Conservation (phyloP, 2,888 invertebrate species). For the Hofmannophila pseudospretella region DNA sequence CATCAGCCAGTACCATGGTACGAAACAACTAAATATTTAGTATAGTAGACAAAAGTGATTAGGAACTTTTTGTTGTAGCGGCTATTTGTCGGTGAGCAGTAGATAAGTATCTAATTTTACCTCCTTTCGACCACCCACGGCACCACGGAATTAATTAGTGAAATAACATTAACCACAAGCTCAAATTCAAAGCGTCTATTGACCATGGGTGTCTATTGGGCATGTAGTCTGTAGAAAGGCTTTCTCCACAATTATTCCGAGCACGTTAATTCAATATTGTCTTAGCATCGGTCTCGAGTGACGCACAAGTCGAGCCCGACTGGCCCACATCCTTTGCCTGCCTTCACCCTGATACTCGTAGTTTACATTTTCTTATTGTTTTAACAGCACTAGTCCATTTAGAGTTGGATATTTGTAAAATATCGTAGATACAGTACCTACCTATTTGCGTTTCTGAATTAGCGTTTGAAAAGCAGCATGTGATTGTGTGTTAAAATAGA, state of each 20-base stretch:
- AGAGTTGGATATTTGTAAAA: neutral
- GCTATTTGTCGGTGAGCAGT: no score
- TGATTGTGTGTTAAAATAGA: no score
- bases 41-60: no score
- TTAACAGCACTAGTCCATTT: neutral
- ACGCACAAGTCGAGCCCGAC: constrained; percentile 26
- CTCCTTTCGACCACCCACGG: neutral
- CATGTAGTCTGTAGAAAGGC: constrained; percentile 27
- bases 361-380: constrained; percentile 10
- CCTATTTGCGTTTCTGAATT: no score
- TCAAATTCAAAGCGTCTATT: constrained; percentile 7
- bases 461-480: no score
- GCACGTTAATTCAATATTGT: constrained; percentile 72
- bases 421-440: neutral
- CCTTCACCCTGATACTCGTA: constrained; percentile 25
- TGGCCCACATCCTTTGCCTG: constrained; percentile 57
- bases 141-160: constrained; percentile 9
- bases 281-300: constrained; percentile 47
- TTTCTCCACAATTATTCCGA: constrained; percentile 70
- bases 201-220: constrained; percentile 2
- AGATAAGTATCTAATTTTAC: no score
- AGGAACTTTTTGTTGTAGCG: no score
- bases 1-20: no score
- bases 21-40: no score
- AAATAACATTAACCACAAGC: constrained; percentile 6